These are phyloP conservation scores for Nomada ruficornis DNA, from an alignment of 2,888 invertebrate species.

Conservation along the genomic window DNA sequence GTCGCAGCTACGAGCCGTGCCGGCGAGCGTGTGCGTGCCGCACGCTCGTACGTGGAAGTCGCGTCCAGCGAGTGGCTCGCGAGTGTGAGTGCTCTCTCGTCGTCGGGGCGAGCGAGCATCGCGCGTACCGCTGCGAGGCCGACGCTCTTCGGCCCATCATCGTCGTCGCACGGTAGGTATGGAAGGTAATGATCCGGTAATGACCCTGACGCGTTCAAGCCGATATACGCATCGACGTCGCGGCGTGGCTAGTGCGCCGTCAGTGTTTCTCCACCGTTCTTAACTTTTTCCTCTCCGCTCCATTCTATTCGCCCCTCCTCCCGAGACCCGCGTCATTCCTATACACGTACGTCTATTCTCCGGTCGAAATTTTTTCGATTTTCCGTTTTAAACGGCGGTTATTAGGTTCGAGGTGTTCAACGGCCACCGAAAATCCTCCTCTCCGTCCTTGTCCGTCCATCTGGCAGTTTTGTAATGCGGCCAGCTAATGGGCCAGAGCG, in stretches of 20 bases:
- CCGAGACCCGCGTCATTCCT: not conserved
- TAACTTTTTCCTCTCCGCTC: conserved; percentile 44
- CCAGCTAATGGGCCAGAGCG: conserved; percentile 76
- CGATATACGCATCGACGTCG: conserved; percentile 55
- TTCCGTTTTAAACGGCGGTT: conserved; percentile 82
- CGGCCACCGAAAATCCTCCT: conserved; percentile 50
- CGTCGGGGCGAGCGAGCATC: conserved; percentile 13
- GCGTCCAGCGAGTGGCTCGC: conserved; percentile 37
- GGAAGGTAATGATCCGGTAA: conserved; percentile 84
- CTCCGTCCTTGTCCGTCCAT: conserved; percentile 42
- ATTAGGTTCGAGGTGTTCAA: conserved; percentile 75
- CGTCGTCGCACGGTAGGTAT: conserved; percentile 82
- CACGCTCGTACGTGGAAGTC: conserved; percentile 27
- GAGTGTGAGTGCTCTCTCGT: conserved; percentile 30
- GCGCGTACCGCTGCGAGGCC: conserved; percentile 26
- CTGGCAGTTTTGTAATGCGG: conserved; percentile 73
- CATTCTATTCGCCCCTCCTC: not conserved
- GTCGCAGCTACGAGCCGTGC: conserved; percentile 18
- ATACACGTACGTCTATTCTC: conserved; percentile 19
- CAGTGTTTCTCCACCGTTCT: conserved; percentile 7
- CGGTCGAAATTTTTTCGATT: conserved; percentile 74
- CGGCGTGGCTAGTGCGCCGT: conserved; percentile 43
- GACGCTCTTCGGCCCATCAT: conserved; percentile 62
- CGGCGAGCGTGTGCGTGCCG: conserved; percentile 50
- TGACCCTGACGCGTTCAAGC: conserved; percentile 82